Evolutionary conservation across 2,797 vertebrate genomes (phyloP), one percentile per base, ranked within the genome.

Genomic region (Amniataba percoides): DNA sequence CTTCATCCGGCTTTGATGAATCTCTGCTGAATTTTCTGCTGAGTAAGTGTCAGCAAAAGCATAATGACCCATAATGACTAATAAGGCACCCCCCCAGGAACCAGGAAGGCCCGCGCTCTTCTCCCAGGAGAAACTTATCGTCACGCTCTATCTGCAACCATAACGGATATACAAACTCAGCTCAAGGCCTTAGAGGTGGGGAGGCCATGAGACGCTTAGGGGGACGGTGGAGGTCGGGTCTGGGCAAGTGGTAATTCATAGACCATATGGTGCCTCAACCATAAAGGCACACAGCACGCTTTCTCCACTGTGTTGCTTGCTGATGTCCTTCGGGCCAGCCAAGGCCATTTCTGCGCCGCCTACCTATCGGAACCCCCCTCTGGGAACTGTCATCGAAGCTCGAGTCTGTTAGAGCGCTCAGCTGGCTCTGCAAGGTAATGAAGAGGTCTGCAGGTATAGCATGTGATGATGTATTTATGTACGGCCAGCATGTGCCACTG

Each of bases 391-490:
- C 91, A 87, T 91, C 81, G 73, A 89, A 90, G 82, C 75, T 66
- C 19, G 11, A 2, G 89, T 93, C 94, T 94, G 94, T 31, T 91
- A 87, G 74, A 94, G 81, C 62, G 7, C 77, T 94, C 90, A 89
- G 81, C 74, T 65, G 74, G 63, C 74, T 72, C 64, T 18, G 66
- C 79, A 10, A 45, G 74, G 80, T 88, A 86, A 86, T 82, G 77
- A 84, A 84, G 87, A 85, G 71, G 81, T 87, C 81, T 89, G 82
- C 87, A 91, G 91, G 86, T 92, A 90, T 16, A 82, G 71, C 85
- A 90, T 78, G 89, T 84, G 90, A 91, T 91, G 89, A 94, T 89
- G 78, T 89, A 92, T 93, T 94, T 92, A 92, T 92, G 88, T 42
- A 73, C 18, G 49, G 78, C 61, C 79, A 85, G 65, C 70, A 80